A percentile compares a stretch with the other conserved stretches of the same genome.
Evolutionary conservation across 2,888 invertebrate genomes (phyloP).

Genomic region (Neuroscelio doddi): DNA sequence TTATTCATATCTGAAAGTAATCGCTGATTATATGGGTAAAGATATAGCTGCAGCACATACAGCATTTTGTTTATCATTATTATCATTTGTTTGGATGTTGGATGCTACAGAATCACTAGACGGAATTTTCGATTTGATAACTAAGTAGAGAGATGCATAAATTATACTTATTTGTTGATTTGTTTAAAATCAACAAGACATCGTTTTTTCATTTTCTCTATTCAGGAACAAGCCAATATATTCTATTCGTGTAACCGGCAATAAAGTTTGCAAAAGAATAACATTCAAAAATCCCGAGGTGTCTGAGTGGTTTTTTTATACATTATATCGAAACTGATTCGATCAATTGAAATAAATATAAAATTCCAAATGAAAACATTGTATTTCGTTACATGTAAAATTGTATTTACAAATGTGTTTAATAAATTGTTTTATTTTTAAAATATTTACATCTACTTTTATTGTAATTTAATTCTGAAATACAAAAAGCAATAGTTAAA

Average conservation of each 20-base stretch:
- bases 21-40: slow-evolving; percentile 60
- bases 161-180: neutral
- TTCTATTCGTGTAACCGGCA: neutral
- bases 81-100: slow-evolving; percentile 69
- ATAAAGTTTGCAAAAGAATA: slow-evolving; percentile 41
- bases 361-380: too few species aligned
- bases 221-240: slow-evolving; percentile 28
- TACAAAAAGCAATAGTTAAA: too few species aligned
- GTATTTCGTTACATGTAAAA: too few species aligned
- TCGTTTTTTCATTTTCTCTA: slow-evolving; percentile 8
- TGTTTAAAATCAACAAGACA: neutral
- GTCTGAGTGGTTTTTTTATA: slow-evolving; percentile 51
- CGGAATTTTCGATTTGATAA: slow-evolving; percentile 62
- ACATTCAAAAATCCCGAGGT: slow-evolving; percentile 57
- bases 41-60: slow-evolving; percentile 58
- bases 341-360: slow-evolving; percentile 5
- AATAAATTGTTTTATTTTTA: too few species aligned
- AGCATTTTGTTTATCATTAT: slow-evolving; percentile 62
- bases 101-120: slow-evolving; percentile 69
- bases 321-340: slow-evolving; percentile 12
- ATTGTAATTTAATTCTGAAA: too few species aligned
- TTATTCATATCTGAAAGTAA: slow-evolving; percentile 50
- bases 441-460: too few species aligned
- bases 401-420: too few species aligned
- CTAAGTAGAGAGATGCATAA: slow-evolving; percentile 60